A percentile compares a stretch with the other conserved stretches of the same genome.
Conservation (phyloP, 2,797 vertebrate species). For the Clarias laeviceps region DNA sequence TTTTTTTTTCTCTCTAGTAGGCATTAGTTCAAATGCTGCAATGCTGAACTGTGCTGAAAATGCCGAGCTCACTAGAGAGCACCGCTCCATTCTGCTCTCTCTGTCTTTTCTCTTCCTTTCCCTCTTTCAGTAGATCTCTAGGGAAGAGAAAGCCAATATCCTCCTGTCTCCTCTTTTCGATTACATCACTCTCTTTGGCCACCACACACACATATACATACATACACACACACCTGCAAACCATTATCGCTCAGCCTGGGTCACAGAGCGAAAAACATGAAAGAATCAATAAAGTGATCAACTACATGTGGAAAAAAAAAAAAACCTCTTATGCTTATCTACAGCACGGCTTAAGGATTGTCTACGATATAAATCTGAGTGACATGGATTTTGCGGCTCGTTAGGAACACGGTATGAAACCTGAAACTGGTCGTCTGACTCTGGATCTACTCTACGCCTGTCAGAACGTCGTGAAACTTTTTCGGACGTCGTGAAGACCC, state of each 20-base stretch:
- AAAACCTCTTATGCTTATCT: slow-evolving; percentile 4
- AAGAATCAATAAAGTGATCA: slow-evolving; percentile 1
- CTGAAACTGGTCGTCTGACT: background rate
- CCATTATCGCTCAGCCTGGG: slow-evolving; percentile 27
- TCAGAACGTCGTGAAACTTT: slow-evolving; percentile 65
- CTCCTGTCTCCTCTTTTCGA: slow-evolving; percentile 31
- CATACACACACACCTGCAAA: slow-evolving; percentile 39
- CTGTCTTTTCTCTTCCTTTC: background rate
- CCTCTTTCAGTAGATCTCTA: slow-evolving; percentile 26
- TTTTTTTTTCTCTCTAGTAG: background rate
- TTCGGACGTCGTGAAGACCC: slow-evolving; percentile 62
- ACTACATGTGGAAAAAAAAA: slow-evolving; percentile 3
- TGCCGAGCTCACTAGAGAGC: slow-evolving; percentile 25
- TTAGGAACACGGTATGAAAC: background rate
- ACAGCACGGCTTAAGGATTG: too few relatives aligned
- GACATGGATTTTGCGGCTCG: background rate
- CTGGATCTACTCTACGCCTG: background rate
- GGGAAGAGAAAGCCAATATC: slow-evolving; percentile 41
- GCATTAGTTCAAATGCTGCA: background rate
- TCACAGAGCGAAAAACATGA: background rate
- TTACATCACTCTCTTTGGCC: slow-evolving; percentile 32
- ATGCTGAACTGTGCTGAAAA: slow-evolving; percentile 29
- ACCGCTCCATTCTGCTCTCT: slow-evolving; percentile 23
- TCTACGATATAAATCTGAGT: too few relatives aligned
- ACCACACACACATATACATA: slow-evolving; percentile 13